These are phyloP conservation scores for Ceratina japonica DNA, from an alignment of 1,140 invertebrate genomes.

Conservation along the genomic window DNA sequence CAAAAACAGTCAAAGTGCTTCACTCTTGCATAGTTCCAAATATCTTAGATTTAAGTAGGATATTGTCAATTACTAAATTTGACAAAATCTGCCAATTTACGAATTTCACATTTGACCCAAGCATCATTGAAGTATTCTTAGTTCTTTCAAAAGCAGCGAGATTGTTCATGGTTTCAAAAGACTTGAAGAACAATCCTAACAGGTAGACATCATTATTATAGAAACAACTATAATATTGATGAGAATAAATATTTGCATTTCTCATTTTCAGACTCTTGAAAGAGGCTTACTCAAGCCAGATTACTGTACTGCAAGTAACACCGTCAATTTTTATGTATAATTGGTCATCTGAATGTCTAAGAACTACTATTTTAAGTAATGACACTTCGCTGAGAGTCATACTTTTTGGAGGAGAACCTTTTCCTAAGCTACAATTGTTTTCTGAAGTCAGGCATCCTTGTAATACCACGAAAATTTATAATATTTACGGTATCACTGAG, in stretches of 20 bases:
- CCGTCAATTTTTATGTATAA: conserved; percentile 85
- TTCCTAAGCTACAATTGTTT: conserved; percentile 78
- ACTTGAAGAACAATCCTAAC: conserved; percentile 77
- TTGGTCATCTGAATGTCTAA: conserved; percentile 80
- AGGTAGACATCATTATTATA: conserved; percentile 32
- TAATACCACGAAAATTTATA: conserved; percentile 84
- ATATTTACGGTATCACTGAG: conserved; percentile 91
- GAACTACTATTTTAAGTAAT: conserved; percentile 80
- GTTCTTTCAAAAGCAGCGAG: conserved; percentile 82
- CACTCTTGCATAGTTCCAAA: conserved; percentile 83
- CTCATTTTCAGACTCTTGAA: conserved; percentile 74
- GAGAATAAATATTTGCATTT: background rate
- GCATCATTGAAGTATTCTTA: conserved; percentile 88
- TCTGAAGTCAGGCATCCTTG: conserved; percentile 76
- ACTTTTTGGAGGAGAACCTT: conserved; percentile 83
- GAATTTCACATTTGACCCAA: conserved; percentile 90
- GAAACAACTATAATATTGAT: background rate
- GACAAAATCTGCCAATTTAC: conserved; percentile 87
- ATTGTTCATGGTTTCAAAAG: conserved; percentile 83
- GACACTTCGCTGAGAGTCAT: conserved; percentile 80
- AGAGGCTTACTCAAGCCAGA: conserved; percentile 71
- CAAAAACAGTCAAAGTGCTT: conserved; percentile 83
- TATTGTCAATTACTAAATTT: conserved; percentile 77
- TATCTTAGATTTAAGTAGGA: conserved; percentile 81
- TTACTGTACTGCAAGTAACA: conserved; percentile 88